Percentiles rank a stretch among this genome's conserved stretches.
Evolutionary conservation across 30 jellyfish, hydroid and myxozoan species (phyloP).

Genomic region (Cassiopea xamachana): DNA sequence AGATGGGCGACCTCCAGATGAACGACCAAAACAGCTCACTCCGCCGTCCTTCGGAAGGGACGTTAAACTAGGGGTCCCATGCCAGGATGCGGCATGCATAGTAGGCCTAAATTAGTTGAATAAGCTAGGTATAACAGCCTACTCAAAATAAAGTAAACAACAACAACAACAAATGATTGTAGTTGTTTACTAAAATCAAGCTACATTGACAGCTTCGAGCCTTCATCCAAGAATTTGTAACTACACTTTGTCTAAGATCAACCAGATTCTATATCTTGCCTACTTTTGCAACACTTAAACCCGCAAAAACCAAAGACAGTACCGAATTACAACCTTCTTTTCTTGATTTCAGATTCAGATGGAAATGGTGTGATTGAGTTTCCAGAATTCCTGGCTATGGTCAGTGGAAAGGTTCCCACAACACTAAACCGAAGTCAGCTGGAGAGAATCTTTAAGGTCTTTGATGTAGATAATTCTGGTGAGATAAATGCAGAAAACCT

Average conservation of each 20-base stretch:
- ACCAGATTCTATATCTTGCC: neutral
- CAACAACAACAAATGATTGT: no score
- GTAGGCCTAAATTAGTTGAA: no score
- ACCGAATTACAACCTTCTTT: no score
- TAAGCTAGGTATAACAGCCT: no score
- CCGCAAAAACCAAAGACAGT: neutral
- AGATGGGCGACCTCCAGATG: no score
- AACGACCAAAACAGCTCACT: no score
- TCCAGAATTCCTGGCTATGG: conserved; percentile 53
- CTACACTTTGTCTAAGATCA: neutral
- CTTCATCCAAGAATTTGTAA: neutral
- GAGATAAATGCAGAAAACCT: conserved; percentile 53
- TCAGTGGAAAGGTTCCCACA: conserved; percentile 21
- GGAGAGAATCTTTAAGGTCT: conserved; percentile 37
- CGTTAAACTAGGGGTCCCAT: no score
- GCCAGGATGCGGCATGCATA: no score
- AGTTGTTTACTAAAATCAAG: no score
- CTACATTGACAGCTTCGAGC: no score
- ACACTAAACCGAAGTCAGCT: conserved; percentile 8
- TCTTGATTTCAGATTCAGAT: conserved; percentile 32
- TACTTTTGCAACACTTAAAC: neutral
- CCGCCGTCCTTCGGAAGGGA: no score
- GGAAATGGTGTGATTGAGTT: conserved; percentile 66
- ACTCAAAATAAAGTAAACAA: no score
- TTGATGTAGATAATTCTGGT: conserved; percentile 45